Conservation (phyloP, 2,113 vertebrate genomes). For the Naja naja region DNA sequence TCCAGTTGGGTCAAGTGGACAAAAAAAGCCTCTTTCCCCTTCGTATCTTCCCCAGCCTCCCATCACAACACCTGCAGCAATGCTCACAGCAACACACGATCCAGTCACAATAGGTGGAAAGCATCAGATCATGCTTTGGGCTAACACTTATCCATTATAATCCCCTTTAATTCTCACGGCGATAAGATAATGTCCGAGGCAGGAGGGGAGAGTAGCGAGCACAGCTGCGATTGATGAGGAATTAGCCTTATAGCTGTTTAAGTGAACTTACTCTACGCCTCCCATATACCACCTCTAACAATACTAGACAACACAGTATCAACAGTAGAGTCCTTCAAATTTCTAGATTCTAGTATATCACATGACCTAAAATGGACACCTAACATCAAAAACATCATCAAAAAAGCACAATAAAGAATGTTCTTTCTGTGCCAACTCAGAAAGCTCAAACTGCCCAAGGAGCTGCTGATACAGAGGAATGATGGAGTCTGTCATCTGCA, state of each 20-base stretch:
- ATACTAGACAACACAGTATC: too few species aligned
- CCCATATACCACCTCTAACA: too few species aligned
- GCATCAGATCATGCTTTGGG: constrained; percentile 1
- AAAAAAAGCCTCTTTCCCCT: not conserved
- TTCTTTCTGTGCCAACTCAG: too few species aligned
- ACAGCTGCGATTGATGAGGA: constrained; percentile 7
- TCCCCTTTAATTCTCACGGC: constrained; percentile 32
- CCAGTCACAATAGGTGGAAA: not conserved
- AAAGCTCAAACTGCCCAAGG: too few species aligned
- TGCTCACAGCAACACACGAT: not conserved
- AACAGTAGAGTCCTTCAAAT: too few species aligned
- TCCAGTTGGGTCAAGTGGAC: not conserved
- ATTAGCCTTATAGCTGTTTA: not conserved
- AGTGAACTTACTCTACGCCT: not conserved
- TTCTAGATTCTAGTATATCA: too few species aligned
- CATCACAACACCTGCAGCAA: not conserved
- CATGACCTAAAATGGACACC: too few species aligned
- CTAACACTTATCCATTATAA: constrained; percentile 22
- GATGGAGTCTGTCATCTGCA: too few species aligned
- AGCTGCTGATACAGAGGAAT: too few species aligned
- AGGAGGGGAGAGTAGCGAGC: not conserved
- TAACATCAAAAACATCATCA: too few species aligned
- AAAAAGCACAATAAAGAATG: too few species aligned
- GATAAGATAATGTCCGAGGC: constrained; percentile 15
- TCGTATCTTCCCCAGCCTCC: not conserved